Evolutionary conservation across 1,140 invertebrate genomes (phyloP).

Genomic region (Saxidomus purpurata): DNA sequence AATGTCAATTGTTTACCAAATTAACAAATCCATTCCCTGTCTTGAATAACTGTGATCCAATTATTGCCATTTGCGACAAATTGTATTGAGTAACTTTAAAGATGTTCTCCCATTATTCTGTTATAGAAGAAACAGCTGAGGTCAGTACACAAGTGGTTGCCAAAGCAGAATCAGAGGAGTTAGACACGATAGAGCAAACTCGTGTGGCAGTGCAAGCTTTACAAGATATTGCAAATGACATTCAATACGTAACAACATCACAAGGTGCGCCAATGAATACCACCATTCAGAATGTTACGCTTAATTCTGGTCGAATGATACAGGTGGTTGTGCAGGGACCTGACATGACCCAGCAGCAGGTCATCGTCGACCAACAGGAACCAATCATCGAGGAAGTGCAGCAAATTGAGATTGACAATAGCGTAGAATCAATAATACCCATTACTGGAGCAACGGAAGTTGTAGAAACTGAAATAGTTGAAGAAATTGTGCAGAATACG

Average conservation of each 20-base stretch:
- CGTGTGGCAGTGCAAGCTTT: conserved; percentile 59
- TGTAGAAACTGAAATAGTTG: conserved; percentile 27
- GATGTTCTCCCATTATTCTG: no score
- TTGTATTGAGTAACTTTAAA: no score
- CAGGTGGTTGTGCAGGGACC: conserved; percentile 56
- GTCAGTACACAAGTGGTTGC: conserved; percentile 35
- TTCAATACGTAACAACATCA: conserved; percentile 44
- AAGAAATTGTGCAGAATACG: conserved; percentile 46
- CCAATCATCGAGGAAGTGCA: conserved; percentile 53
- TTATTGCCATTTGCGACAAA: no score
- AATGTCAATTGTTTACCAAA: no score
- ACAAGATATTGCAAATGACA: conserved; percentile 65
- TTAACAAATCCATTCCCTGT: no score
- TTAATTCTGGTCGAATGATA: conserved; percentile 63
- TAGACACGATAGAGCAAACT: conserved; percentile 56
- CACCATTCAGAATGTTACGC: conserved; percentile 59
- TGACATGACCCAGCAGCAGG: not conserved
- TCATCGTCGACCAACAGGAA: conserved; percentile 8
- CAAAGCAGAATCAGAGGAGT: conserved; percentile 1
- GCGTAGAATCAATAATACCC: conserved; percentile 62
- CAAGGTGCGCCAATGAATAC: conserved; percentile 32
- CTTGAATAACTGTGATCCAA: no score
- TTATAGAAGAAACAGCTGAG: conserved; percentile 12
- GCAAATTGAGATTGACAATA: conserved; percentile 63
- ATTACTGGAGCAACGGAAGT: conserved; percentile 39